Conservation (phyloP, 2,797 vertebrate genomes). For the Apogon talboti region DNA sequence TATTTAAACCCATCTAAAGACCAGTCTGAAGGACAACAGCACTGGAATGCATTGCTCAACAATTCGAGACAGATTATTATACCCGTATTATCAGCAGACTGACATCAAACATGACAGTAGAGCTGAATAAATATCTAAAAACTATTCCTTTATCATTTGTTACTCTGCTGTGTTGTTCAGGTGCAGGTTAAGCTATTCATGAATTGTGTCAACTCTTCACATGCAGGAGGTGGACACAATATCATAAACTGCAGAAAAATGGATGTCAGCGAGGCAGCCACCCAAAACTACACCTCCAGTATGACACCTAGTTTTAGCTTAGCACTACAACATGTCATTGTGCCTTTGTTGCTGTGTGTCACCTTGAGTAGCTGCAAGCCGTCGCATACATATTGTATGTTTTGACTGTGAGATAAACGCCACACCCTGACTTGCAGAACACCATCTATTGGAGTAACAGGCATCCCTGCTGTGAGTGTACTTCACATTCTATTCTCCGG, state of each 20-base stretch:
- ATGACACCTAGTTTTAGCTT: slow-evolving; percentile 25
- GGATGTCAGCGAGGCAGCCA: slow-evolving; percentile 5
- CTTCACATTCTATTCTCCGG: slow-evolving; percentile 21
- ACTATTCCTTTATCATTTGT: not conserved
- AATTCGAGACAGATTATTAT: too few relatives aligned
- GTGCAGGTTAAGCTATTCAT: slow-evolving; percentile 1
- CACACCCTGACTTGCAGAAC: slow-evolving; percentile 46
- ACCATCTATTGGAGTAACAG: slow-evolving; percentile 43
- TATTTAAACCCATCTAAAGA: too few relatives aligned
- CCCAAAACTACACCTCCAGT: slow-evolving; percentile 11
- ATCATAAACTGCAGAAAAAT: slow-evolving; percentile 24
- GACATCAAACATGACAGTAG: too few relatives aligned
- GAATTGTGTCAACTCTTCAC: slow-evolving; percentile 14
- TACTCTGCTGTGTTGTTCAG: not conserved
- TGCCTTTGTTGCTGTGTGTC: slow-evolving; percentile 30
- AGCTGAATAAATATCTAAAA: too few relatives aligned
- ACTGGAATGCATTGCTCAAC: too few relatives aligned
- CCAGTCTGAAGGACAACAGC: too few relatives aligned
- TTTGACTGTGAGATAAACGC: slow-evolving; percentile 29
- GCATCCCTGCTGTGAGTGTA: slow-evolving; percentile 28
- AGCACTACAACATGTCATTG: slow-evolving; percentile 18
- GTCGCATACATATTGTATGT: slow-evolving; percentile 43
- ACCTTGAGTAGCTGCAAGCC: slow-evolving; percentile 28
- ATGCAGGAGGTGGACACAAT: slow-evolving; percentile 22
- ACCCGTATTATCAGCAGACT: too few relatives aligned